Evolutionary conservation across 2,888 invertebrate genomes (phyloP).

Genomic region (Oeneis ivallda): DNA sequence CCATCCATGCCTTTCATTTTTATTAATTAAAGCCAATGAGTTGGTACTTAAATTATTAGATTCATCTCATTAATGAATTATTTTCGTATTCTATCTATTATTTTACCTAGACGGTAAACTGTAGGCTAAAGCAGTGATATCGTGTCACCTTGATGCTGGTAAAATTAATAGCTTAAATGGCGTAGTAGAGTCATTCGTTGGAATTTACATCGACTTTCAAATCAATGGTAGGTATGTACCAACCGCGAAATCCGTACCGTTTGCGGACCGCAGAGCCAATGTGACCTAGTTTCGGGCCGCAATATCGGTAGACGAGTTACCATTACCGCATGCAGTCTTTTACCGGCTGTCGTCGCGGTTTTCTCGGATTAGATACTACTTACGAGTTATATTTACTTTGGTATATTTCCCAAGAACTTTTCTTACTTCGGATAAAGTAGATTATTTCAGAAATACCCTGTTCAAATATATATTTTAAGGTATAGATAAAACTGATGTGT

Average conservation of each 20-base stretch:
- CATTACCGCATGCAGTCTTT: constrained; percentile 50
- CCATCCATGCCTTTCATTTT: no score
- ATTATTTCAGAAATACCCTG: no score
- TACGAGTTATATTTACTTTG: constrained; percentile 18
- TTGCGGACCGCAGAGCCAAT: constrained; percentile 55
- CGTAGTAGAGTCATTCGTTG: constrained; percentile 3
- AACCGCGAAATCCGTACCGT: constrained; percentile 55
- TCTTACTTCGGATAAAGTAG: no score
- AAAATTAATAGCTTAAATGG: neutral
- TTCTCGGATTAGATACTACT: constrained; percentile 31
- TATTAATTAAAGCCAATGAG: no score
- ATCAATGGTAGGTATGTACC: constrained; percentile 33
- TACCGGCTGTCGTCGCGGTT: constrained; percentile 31
- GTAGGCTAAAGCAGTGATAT: neutral
- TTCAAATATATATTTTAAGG: no score
- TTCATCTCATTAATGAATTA: no score
- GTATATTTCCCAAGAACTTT: neutral
- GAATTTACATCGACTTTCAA: constrained; percentile 28
- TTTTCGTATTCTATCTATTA: no score
- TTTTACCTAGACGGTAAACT: no score
- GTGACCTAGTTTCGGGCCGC: constrained; percentile 67
- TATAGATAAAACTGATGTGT: no score
- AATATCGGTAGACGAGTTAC: constrained; percentile 49
- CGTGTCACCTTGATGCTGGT: neutral
- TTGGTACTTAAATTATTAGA: no score